Evolutionary conservation across 2,797 vertebrate species (phyloP).

Genomic region (Chaetophractus vellerosus): DNA sequence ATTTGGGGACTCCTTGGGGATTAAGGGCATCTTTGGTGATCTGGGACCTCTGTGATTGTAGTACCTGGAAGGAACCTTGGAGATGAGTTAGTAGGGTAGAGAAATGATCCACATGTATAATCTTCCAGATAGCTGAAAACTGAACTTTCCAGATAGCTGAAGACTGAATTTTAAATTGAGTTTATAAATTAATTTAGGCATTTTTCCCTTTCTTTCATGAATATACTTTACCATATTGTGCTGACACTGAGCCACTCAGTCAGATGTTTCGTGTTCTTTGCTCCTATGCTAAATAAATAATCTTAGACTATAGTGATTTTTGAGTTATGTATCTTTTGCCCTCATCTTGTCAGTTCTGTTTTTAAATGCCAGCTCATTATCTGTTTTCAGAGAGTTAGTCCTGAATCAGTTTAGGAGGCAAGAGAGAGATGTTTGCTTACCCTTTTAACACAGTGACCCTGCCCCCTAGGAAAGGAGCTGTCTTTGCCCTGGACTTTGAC

Average conservation of each 20-base stretch:
- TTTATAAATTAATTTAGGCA: constrained; percentile 13
- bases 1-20: neutral
- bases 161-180: neutral
- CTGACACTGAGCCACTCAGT: neutral
- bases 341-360: constrained; percentile 13
- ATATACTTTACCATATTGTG: neutral
- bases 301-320: neutral
- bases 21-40: neutral
- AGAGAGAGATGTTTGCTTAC: neutral
- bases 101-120: neutral
- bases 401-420: neutral
- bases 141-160: constrained; percentile 19
- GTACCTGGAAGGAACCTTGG: neutral
- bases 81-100: neutral
- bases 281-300: neutral
- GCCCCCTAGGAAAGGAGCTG: neutral
- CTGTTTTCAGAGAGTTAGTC: constrained; percentile 37
- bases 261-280: neutral
- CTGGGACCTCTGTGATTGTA: neutral
- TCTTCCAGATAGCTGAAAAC: neutral
- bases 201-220: neutral
- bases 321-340: constrained; percentile 26
- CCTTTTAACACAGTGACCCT: neutral
- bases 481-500: neutral
- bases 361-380: constrained; percentile 6